Percentiles rank a stretch among this genome's conserved stretches.
Conservation (phyloP, 2,888 invertebrate species). For the Agrenia bidenticulata region DNA sequence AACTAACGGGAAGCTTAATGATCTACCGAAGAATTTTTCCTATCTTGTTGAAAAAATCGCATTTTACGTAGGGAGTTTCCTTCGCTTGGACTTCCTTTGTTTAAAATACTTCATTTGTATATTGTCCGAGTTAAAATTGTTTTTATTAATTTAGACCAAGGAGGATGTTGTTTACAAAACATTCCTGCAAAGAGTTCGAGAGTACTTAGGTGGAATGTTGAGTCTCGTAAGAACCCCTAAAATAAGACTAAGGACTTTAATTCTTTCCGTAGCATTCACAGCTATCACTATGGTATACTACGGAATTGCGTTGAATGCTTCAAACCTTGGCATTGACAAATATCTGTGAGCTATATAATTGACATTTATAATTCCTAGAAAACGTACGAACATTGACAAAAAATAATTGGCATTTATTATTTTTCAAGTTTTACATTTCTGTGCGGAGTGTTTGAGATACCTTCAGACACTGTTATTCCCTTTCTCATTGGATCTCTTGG, state of each 20-base stretch:
- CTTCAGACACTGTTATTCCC: conserved; percentile 22
- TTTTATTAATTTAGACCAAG: background rate
- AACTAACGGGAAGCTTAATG: conserved; percentile 12
- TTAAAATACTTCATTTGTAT: no score
- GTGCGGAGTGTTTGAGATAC: conserved; percentile 33
- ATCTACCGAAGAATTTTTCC: conserved; percentile 20
- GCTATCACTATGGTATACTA: conserved; percentile 30
- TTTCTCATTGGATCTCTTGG: conserved; percentile 18
- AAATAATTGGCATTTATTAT: background rate
- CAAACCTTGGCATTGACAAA: conserved; percentile 17
- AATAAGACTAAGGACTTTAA: conserved; percentile 7
- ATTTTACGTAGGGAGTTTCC: background rate
- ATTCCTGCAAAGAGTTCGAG: background rate
- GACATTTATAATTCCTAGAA: no score
- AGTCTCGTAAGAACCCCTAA: conserved; percentile 13
- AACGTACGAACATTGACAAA: no score
- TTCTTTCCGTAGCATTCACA: conserved; percentile 1
- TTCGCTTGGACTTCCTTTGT: no score
- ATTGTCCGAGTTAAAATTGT: no score
- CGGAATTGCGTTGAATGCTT: conserved; percentile 26
- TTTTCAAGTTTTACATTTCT: conserved; percentile 26
- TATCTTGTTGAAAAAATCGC: conserved; percentile 12
- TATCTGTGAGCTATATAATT: conserved; percentile 29
- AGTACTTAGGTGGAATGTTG: conserved; percentile 17
- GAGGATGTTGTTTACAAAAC: background rate